phyloP scores from a whole-genome alignment of 1,140 invertebrate genomes.

The Wasmannia auropunctata region DNA sequence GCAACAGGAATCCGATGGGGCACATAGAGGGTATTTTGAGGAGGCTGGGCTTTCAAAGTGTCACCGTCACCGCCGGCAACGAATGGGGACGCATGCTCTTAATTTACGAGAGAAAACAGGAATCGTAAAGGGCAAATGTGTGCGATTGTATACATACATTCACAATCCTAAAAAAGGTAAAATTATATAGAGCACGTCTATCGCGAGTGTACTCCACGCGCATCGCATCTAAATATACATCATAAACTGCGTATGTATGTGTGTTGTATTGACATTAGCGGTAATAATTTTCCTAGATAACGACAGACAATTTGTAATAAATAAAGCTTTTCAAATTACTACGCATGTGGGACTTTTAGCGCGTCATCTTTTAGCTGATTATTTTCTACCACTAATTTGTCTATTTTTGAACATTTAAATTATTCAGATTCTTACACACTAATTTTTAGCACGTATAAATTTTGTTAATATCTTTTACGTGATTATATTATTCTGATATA shows the following conservation, averaged over 20 bases:
- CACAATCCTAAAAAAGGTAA: neutral
- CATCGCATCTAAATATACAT: neutral
- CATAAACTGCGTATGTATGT: neutral
- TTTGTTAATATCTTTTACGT: neutral
- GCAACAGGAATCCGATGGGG: constrained; percentile 86
- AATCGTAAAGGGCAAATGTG: neutral
- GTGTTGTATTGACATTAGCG: neutral
- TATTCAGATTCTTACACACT: neutral
- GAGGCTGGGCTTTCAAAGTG: constrained; percentile 84
- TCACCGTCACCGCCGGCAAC: constrained; percentile 86
- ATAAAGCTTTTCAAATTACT: neutral
- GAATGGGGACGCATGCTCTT: constrained; percentile 89
- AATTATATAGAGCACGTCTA: neutral
- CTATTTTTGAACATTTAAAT: neutral
- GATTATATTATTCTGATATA: neutral
- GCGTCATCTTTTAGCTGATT: neutral
- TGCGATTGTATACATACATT: neutral
- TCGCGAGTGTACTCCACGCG: neutral
- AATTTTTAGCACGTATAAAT: neutral
- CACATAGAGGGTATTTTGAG: constrained; percentile 87
- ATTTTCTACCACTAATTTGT: neutral
- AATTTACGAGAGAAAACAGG: constrained; percentile 81
- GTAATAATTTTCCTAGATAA: neutral
- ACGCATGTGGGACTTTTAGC: neutral
- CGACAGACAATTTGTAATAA: neutral